These are phyloP conservation scores for Cryptoblepharus egeriae DNA, from an alignment of 2,797 vertebrate species.

Conservation along the genomic window DNA sequence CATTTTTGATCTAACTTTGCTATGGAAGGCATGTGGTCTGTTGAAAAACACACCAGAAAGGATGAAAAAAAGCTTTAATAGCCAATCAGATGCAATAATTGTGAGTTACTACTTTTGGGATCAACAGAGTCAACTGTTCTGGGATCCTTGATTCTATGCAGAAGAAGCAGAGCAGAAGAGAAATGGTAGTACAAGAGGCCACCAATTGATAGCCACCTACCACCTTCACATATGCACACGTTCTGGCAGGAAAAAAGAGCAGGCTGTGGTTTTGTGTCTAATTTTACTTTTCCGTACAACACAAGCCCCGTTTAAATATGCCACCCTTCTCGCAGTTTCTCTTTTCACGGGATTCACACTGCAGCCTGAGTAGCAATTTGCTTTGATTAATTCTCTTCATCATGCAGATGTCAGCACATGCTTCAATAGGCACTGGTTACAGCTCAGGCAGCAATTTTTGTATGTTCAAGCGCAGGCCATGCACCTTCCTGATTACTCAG, in stretches of 20 bases:
- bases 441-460: neutral
- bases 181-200: too few relatives aligned
- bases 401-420: slow-evolving; percentile 18
- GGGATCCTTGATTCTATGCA: neutral
- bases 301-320: neutral
- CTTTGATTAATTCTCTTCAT: neutral
- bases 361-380: neutral
- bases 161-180: neutral
- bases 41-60: neutral
- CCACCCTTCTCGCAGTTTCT: neutral
- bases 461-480: neutral
- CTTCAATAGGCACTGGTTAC: neutral
- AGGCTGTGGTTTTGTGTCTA: neutral
- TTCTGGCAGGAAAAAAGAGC: neutral
- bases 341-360: neutral
- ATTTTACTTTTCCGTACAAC: neutral
- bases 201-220: neutral
- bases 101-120: neutral
- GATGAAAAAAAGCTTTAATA: neutral
- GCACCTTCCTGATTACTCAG: neutral
- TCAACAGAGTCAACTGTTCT: neutral
- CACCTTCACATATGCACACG: neutral
- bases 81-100: neutral
- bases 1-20: neutral
- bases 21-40: neutral